Evolutionary conservation across 2,888 invertebrate genomes (phyloP).

Genomic region (Myathropa florea): DNA sequence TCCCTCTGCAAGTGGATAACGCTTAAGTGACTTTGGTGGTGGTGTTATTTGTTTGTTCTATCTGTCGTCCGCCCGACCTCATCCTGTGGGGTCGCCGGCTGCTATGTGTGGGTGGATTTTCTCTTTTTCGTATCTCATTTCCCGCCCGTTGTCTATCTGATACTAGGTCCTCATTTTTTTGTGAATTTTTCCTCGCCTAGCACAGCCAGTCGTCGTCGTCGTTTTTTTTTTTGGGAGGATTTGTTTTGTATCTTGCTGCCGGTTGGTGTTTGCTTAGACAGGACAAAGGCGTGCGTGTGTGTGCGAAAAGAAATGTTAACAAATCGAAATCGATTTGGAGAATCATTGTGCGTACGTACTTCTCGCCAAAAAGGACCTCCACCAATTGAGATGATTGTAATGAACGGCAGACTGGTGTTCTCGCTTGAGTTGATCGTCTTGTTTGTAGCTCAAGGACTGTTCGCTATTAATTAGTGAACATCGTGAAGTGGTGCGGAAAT

Average conservation of each 20-base stretch:
- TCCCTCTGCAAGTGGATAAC: conserved; percentile 36
- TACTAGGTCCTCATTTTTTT: neutral
- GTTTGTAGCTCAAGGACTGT: neutral
- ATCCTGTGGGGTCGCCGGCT: neutral
- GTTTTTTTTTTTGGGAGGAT: neutral
- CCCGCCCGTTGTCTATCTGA: neutral
- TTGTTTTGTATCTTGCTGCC: neutral
- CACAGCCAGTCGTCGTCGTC: too few relatives aligned
- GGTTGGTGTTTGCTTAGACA: conserved; percentile 2
- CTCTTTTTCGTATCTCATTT: neutral
- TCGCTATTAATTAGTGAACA: conserved; percentile 8
- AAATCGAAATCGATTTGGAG: conserved; percentile 45
- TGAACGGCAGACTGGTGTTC: conserved; percentile 3
- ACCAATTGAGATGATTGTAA: conserved; percentile 11
- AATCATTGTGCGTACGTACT: neutral
- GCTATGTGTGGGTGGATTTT: neutral
- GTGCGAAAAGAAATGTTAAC: neutral
- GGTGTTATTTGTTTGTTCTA: conserved; percentile 16
- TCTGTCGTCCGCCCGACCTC: conserved; percentile 13
- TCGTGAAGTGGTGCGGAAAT: neutral
- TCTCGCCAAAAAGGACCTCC: conserved; percentile 2
- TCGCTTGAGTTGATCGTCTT: conserved; percentile 3
- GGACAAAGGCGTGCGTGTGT: neutral
- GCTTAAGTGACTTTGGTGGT: conserved; percentile 38
- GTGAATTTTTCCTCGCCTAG: neutral